Evolutionary conservation across 2,797 vertebrate genomes (phyloP), one percentile per base, ranked within the genome.

Genomic region (Varecia variegata): DNA sequence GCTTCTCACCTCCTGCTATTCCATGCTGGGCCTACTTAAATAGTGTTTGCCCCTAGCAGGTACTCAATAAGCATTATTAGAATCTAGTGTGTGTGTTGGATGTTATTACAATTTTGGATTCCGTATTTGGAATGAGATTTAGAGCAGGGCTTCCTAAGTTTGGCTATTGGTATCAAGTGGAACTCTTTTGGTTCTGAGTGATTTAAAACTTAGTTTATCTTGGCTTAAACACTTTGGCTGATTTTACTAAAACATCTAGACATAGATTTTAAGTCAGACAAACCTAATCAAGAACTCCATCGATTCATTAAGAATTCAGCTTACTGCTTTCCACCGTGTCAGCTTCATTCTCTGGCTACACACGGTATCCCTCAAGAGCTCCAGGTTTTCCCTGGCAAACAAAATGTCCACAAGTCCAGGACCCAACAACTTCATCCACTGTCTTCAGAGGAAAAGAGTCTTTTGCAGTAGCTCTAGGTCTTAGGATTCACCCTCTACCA

Each of bases 131-230:
- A 82, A 89, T 30, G 27, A 89, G 18, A 40, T 11, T 70, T 60
- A 83, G 54, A 90, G 14, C 9, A 30, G 9, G 21, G 14, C 50
- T 87, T 87, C n/a, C 76, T 74, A 40, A 68, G 13, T 47, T 5
- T 60, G 27, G 32, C 79, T 20, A 18, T 70, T 38, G 58, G 56
- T 47, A 65, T 4, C 68, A 85, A 35, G 23, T 35, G 4, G 25
- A 43, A 43, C 12, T 45, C 30, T 62, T 93, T 86, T 52, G 52
- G 8, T 47, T 76, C 62, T 71, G 47, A 68, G 56, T 25, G 27
- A 91, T 79, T 95, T 67, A 84, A 81, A 97, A 32, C 18, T 7
- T 32, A 82, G 17, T 20, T 96, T 1, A 18, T 60, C 32, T 20
- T 60, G 73, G 35, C 23, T 88, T 77, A 50, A 74, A 73, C 10